A percentile compares a stretch with the other conserved stretches of the same genome.
Evolutionary conservation across 2,888 invertebrate genomes (phyloP).

Genomic region (Erynnis tages): DNA sequence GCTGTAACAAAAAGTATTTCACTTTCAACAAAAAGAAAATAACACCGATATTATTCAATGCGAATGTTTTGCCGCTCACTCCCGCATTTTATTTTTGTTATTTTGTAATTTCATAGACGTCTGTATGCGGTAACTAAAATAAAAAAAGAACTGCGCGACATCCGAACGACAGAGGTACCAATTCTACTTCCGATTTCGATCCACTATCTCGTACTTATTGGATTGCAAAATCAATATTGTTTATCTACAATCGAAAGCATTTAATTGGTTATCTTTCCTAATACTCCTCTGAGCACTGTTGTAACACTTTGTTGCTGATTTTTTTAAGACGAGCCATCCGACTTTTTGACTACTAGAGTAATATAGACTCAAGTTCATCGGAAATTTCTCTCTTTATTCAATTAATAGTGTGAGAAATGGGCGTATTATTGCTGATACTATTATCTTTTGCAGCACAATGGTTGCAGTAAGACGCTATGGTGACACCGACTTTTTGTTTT

Average conservation of each 20-base stretch:
- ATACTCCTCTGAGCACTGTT: no score
- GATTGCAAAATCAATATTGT: no score
- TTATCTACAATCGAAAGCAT: no score
- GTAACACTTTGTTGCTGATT: no score
- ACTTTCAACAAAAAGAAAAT: constrained; percentile 42
- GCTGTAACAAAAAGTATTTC: constrained; percentile 39
- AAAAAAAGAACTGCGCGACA: background rate
- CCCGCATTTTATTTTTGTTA: constrained; percentile 27
- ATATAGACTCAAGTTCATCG: constrained; percentile 7
- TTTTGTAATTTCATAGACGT: constrained; percentile 17
- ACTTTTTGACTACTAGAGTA: background rate
- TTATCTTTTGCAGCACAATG: constrained; percentile 15
- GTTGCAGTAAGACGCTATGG: constrained; percentile 13
- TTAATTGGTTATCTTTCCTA: no score
- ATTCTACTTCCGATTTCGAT: background rate
- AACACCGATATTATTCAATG: constrained; percentile 25
- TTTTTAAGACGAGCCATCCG: background rate
- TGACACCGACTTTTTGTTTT: constrained; percentile 10
- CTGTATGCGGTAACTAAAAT: constrained; percentile 15
- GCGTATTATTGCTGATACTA: constrained; percentile 13
- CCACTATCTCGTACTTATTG: no score
- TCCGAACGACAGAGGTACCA: constrained; percentile 8
- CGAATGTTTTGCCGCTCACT: constrained; percentile 44
- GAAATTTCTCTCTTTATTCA: constrained; percentile 8
- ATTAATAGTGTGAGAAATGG: constrained; percentile 8